Evolutionary conservation across 2,113 vertebrate species (phyloP), one percentile per base, ranked within the genome.

Genomic region (Grus americana): DNA sequence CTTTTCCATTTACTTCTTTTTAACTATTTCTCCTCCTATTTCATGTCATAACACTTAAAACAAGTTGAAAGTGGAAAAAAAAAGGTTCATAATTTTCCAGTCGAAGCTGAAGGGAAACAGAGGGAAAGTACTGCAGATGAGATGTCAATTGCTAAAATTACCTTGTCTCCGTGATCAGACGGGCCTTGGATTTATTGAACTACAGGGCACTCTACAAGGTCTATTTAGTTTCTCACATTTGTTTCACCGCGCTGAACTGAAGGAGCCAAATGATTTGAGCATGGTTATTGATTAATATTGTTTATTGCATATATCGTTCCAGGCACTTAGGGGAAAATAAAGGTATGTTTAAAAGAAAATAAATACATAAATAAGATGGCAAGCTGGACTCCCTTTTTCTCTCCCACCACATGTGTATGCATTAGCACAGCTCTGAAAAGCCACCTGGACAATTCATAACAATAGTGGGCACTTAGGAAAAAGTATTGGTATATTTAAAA

Each of bases 131-230:
- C 14, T 92, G 65, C n/a, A 85, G 70, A 94, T 83, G 72, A 95
- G 76, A 82, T 70, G 95, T 92, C 94, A 91, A 79, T 82, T 86
- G 74, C 2, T 46, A 75, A 95, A 95, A 97, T 94, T 89, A 87
- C 81, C 74, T 95, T 72, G 30, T 95, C 68, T 93, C 86, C 2
- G 2, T 82, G 91, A 84, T 93, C 65, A 90, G 86, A 58, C 40
- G 75, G 78, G 49, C 73, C 58, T 89, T 79, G 78, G 87, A 93
- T 97, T 94, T 95, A 95, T 95, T 89, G 91, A 93, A 72, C 93
- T 91, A 75, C 68, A 82, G 88, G 55, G 73, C 61, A 86, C 76
- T 74, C 72, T 74, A n/a, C 83, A 92, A 93, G 80, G 32, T 81
- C 83, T 90, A 12, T 95, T 95, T 96, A 82, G 54, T 88, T 94